A percentile compares a stretch with the other conserved stretches of the same genome.
Conservation (phyloP, 2,797 vertebrate genomes). For the Muscicapa striata region DNA sequence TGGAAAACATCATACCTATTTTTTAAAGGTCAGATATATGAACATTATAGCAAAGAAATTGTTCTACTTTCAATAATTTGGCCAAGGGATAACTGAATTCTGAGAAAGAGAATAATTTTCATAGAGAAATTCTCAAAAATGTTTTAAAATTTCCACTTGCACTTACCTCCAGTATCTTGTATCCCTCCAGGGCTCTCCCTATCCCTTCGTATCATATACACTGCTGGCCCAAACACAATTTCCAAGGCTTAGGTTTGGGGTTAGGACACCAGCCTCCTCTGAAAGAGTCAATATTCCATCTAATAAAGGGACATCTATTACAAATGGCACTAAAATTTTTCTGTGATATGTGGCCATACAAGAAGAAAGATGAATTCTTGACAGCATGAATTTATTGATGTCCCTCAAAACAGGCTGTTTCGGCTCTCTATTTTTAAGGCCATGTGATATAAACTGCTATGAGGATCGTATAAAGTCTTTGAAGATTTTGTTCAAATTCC, state of each 20-base stretch:
- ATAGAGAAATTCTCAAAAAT: background rate
- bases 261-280: background rate
- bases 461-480: background rate
- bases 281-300: background rate
- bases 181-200: background rate
- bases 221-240: background rate
- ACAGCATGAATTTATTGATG: background rate
- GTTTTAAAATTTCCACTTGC: background rate
- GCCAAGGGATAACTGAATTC: background rate
- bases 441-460: background rate
- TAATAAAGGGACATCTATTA: background rate
- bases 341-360: background rate
- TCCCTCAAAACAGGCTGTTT: background rate
- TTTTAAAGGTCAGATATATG: background rate
- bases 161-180: background rate
- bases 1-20: background rate
- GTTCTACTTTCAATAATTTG: background rate
- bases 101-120: background rate
- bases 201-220: accelerated
- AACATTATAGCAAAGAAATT: background rate
- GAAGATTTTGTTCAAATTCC: background rate
- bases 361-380: background rate
- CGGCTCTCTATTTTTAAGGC: background rate
- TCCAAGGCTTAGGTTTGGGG: background rate
- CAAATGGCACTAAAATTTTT: background rate